phyloP scores from a whole-genome alignment of 2,113 vertebrate species.

The Coregonus clupeaformis region DNA sequence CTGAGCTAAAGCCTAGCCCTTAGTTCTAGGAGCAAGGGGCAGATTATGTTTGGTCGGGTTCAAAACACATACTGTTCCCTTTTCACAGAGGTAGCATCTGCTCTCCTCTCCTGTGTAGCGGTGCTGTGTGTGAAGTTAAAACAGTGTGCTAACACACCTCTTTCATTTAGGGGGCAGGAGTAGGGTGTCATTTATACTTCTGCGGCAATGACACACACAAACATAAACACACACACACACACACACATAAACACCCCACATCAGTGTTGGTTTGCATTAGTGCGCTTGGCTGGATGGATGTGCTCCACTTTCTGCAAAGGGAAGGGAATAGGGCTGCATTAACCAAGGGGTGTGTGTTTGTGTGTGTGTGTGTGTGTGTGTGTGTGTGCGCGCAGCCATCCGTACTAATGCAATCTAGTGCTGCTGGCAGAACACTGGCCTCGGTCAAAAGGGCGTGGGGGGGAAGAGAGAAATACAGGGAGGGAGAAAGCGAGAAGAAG shows the following conservation, averaged over 20 bases:
- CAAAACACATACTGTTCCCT: background rate
- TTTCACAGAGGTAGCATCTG: slow-evolving; percentile 16
- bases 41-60: too few relatives aligned
- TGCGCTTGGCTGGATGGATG: slow-evolving; percentile 9
- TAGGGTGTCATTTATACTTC: background rate
- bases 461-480: background rate
- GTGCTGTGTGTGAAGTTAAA: slow-evolving; percentile 32
- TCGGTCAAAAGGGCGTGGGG: slow-evolving; percentile 30
- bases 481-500: background rate
- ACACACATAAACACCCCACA: slow-evolving; percentile 30
- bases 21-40: too few relatives aligned
- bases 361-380: slow-evolving; percentile 14
- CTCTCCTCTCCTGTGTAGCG: background rate
- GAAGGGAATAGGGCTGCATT: background rate
- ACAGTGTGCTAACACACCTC: background rate
- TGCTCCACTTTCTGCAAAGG: background rate
- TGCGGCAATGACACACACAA: background rate
- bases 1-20: too few relatives aligned
- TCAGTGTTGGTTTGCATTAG: slow-evolving; percentile 17
- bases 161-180: background rate
- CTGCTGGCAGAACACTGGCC: slow-evolving; percentile 44
- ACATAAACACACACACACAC: slow-evolving; percentile 25
- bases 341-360: background rate
- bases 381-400: slow-evolving; percentile 40
- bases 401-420: slow-evolving; percentile 44